Percentiles rank a stretch among this genome's conserved stretches.
Conservation (phyloP, 1,140 invertebrate species). For the Drosophila setifemur region DNA sequence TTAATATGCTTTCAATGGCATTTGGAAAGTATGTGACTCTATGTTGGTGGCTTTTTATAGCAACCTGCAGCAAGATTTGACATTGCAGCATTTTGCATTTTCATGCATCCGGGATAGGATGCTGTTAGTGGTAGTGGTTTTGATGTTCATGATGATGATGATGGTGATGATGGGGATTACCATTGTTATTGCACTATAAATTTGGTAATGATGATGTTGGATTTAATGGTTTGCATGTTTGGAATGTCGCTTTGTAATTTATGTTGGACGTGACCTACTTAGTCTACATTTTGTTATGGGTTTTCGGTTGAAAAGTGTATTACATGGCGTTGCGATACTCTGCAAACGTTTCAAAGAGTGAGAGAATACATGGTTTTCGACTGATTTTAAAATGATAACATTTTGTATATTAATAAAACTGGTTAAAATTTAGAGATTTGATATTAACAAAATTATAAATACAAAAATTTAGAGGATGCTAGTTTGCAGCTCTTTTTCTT, state of each 20-base stretch:
- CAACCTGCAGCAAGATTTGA: conserved; percentile 47
- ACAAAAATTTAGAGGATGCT: no score
- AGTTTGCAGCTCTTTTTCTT: no score
- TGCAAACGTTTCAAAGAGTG: no score
- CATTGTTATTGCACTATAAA: conserved; percentile 16
- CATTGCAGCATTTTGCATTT: conserved; percentile 63
- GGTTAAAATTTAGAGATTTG: no score
- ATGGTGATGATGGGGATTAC: conserved; percentile 6
- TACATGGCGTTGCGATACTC: no score
- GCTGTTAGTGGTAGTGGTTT: not conserved
- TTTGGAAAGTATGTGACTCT: conserved; percentile 62
- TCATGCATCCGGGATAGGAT: conserved; percentile 51
- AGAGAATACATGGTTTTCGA: no score
- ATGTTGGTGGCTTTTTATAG: conserved; percentile 51
- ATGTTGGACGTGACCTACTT: not conserved
- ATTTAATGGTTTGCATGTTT: conserved; percentile 3
- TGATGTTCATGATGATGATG: conserved; percentile 23
- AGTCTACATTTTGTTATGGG: not conserved
- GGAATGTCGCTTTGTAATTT: conserved; percentile 12
- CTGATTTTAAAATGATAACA: no score
- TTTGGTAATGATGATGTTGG: conserved; percentile 14
- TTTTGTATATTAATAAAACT: no score
- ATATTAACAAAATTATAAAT: no score
- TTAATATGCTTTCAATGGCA: conserved; percentile 42
- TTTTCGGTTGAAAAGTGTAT: not conserved